Percentiles rank a stretch among this genome's conserved stretches.
Conservation (phyloP, 2,888 invertebrate genomes). For the Sialis lutaria region DNA sequence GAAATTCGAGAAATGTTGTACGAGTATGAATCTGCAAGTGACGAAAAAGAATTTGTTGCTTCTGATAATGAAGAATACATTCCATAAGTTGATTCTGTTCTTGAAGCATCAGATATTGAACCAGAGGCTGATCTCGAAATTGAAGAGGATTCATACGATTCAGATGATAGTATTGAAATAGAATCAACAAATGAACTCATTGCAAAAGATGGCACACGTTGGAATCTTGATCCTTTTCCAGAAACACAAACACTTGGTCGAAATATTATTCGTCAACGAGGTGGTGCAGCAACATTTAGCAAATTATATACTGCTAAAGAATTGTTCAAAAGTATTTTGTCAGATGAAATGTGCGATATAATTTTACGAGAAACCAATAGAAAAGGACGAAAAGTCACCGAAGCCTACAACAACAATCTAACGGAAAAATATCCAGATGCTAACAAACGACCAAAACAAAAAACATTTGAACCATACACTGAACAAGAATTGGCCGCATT, state of each 20-base stretch:
- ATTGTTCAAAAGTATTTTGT: slow-evolving; percentile 1
- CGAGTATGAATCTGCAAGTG: not conserved
- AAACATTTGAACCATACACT: too few relatives aligned
- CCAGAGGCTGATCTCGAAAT: not conserved
- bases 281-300: not conserved
- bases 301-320: not conserved
- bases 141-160: not conserved
- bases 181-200: not conserved
- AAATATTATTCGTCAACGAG: not conserved
- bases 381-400: too few relatives aligned
- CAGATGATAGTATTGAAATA: not conserved
- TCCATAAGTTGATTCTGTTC: not conserved
- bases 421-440: too few relatives aligned
- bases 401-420: too few relatives aligned
- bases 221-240: not conserved
- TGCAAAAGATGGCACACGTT: not conserved
- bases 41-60: not conserved
- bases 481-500: too few relatives aligned
- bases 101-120: not conserved
- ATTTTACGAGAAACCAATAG: too few relatives aligned
- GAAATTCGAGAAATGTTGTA: not conserved
- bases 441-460: too few relatives aligned
- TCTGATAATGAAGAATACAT: not conserved
- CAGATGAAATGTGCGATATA: slow-evolving; percentile 1
- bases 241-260: not conserved